Conservation (phyloP, 2,888 invertebrate species). For the Dryadula phaetusa region DNA sequence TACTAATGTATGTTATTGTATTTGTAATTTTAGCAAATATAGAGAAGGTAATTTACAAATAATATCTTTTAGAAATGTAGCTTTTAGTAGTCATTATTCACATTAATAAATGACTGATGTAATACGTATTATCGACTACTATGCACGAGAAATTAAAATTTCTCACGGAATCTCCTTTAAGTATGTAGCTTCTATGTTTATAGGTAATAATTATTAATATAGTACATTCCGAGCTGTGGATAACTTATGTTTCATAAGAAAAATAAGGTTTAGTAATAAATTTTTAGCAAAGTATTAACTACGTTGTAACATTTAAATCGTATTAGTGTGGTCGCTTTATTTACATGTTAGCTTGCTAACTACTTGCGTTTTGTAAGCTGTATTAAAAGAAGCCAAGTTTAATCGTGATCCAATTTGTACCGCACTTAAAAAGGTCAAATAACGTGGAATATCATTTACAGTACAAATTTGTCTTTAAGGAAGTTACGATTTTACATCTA, state of each 20-base stretch:
- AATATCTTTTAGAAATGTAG: too few relatives aligned
- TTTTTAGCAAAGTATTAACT: not conserved
- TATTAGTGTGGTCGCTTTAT: conserved; percentile 1
- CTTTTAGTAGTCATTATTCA: too few relatives aligned
- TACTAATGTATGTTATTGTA: not conserved
- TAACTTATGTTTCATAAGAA: not conserved
- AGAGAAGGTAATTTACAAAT: too few relatives aligned
- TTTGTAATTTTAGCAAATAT: too few relatives aligned
- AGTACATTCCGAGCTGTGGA: too few relatives aligned
- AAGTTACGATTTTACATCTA: not conserved
- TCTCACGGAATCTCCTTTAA: too few relatives aligned
- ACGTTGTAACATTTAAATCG: not conserved
- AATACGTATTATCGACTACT: too few relatives aligned
- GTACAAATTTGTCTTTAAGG: not conserved
- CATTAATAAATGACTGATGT: too few relatives aligned
- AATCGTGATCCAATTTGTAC: conserved; percentile 23
- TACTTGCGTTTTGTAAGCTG: conserved; percentile 14
- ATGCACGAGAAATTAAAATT: too few relatives aligned
- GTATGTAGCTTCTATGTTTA: too few relatives aligned
- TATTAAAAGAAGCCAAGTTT: conserved; percentile 23
- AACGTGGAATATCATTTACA: not conserved
- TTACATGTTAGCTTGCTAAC: conserved; percentile 1
- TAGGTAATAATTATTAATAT: too few relatives aligned
- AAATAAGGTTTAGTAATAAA: not conserved
- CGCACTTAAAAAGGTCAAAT: conserved; percentile 18